These are phyloP conservation scores for Andricus quercusramuli DNA, from an alignment of 2,888 invertebrate genomes.

Conservation along the genomic window DNA sequence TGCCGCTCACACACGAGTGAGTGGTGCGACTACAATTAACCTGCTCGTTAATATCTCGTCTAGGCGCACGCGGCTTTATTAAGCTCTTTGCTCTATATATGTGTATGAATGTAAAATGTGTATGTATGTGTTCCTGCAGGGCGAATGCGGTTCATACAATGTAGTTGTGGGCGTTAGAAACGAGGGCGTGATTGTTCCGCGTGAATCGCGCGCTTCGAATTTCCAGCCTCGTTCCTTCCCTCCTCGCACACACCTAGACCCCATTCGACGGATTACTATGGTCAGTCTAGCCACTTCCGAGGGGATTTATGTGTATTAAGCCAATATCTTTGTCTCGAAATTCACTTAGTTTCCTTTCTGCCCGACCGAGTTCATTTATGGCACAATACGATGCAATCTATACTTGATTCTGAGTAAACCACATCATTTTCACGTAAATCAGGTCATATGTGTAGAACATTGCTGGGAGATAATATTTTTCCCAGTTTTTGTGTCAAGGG, in stretches of 20 bases:
- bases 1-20: slow-evolving; percentile 23
- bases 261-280: slow-evolving; percentile 3
- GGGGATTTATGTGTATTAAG: slow-evolving; percentile 1
- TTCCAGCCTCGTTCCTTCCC: slow-evolving; percentile 5
- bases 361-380: slow-evolving; percentile 1
- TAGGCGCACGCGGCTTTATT: slow-evolving; percentile 11
- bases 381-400: neutral
- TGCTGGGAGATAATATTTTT: too few species aligned
- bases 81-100: slow-evolving; percentile 8
- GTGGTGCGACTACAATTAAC: slow-evolving; percentile 31
- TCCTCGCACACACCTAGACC: neutral
- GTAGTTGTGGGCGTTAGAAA: neutral
- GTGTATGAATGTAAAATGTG: neutral
- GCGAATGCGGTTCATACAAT: slow-evolving; percentile 2
- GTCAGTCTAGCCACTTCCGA: slow-evolving; percentile 15
- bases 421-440: neutral
- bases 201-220: slow-evolving; percentile 38
- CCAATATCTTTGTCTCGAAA: slow-evolving; percentile 18
- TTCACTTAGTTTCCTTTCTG: neutral
- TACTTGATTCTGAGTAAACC: neutral
- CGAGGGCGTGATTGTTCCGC: slow-evolving; percentile 27
- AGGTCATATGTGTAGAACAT: neutral
- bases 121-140: neutral
- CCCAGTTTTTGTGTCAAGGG: too few species aligned
- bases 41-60: slow-evolving; percentile 36